Conservation (phyloP, 2,797 vertebrate genomes). For the Danio kyathit region DNA sequence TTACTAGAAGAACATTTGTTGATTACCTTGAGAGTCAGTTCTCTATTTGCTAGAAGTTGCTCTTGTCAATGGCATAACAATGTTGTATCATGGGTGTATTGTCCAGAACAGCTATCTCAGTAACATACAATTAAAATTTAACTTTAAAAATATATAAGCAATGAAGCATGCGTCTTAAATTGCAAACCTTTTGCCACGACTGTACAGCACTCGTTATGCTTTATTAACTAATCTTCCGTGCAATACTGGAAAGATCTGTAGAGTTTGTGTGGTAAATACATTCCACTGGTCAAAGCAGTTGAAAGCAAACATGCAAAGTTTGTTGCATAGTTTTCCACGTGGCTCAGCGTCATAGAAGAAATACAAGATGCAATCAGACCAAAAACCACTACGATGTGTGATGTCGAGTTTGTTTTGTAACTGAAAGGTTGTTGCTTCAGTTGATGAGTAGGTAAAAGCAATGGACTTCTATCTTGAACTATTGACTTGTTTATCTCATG, state of each 20-base stretch:
- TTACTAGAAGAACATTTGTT: no score
- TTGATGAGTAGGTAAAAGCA: background rate
- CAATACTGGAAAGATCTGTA: background rate
- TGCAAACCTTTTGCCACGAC: background rate
- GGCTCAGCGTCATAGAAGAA: background rate
- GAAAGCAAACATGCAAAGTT: background rate
- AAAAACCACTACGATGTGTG: background rate
- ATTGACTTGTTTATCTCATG: background rate
- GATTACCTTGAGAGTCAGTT: no score
- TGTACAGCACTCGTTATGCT: background rate
- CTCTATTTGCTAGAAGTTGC: no score
- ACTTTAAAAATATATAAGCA: background rate
- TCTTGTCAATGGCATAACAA: background rate
- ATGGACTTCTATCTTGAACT: background rate
- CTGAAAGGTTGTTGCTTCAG: background rate
- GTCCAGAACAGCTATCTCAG: background rate
- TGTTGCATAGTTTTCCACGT: background rate
- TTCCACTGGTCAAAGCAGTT: slow-evolving; percentile 3
- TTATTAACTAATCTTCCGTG: background rate
- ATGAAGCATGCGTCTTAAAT: background rate
- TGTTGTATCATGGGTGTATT: background rate
- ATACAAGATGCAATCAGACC: background rate
- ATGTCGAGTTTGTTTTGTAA: background rate
- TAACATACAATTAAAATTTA: background rate
- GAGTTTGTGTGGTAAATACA: background rate